Evolutionary conservation across 2,113 vertebrate genomes (phyloP).

Genomic region (Girardinichthys multiradiatus): DNA sequence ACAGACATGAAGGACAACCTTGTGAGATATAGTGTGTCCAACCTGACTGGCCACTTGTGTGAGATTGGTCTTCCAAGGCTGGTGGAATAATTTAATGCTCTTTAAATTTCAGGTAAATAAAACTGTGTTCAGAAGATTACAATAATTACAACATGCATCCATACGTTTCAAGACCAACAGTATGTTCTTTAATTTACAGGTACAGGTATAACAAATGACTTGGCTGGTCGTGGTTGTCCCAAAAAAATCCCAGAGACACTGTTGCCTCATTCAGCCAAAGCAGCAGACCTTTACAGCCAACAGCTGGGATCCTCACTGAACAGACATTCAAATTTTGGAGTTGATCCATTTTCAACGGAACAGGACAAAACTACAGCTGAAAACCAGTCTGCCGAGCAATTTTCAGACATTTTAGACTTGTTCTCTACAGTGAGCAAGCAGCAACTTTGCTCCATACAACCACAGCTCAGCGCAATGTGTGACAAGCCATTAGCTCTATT

Average conservation of each 20-base stretch:
- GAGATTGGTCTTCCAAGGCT: conserved; percentile 19
- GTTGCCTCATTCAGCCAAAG: neutral
- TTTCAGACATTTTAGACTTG: conserved; percentile 3
- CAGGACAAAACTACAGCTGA: too few relatives aligned
- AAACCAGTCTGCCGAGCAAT: conserved; percentile 9
- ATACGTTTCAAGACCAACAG: too few relatives aligned
- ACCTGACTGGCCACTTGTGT: neutral
- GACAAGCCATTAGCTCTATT: too few relatives aligned
- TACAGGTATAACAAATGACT: too few relatives aligned
- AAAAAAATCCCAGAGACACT: neutral
- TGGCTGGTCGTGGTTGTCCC: neutral
- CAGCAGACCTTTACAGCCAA: conserved; percentile 9
- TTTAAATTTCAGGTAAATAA: conserved; percentile 5
- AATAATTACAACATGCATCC: conserved; percentile 16
- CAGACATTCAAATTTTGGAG: too few relatives aligned
- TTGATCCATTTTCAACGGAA: too few relatives aligned
- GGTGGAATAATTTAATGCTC: neutral
- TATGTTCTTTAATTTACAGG: too few relatives aligned
- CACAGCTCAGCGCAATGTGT: conserved; percentile 9
- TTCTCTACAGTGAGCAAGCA: neutral
- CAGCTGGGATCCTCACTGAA: too few relatives aligned
- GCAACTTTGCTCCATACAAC: conserved; percentile 8
- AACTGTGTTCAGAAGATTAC: neutral
- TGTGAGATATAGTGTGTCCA: neutral
- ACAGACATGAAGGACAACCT: conserved; percentile 32